These are phyloP conservation scores for Cliona cf. orientalis DNA, from an alignment of 37 sponge, comb jelly and placozoan genomes.

Conservation along the genomic window DNA sequence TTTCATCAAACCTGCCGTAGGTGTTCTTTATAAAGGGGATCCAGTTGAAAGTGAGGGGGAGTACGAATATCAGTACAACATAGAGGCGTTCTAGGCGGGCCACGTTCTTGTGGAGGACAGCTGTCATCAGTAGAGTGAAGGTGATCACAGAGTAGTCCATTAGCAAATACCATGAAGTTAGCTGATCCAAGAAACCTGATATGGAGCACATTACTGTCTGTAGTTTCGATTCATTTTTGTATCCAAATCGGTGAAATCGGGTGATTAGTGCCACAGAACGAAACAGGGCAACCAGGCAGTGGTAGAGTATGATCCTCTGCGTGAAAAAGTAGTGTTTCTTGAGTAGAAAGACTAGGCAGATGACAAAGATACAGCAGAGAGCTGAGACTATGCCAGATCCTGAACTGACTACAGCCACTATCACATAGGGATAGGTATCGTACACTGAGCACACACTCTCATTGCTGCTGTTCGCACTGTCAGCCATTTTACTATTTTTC, in stretches of 20 bases:
- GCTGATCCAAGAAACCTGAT: constrained; percentile 45
- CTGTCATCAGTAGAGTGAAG: constrained; percentile 41
- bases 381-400: constrained; percentile 10
- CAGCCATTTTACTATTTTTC: not conserved
- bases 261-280: constrained; percentile 36
- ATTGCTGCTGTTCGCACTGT: not conserved
- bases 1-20: constrained; percentile 63
- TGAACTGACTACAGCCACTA: constrained; percentile 14
- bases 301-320: constrained; percentile 84
- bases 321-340: constrained; percentile 84
- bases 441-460: not conserved
- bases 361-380: constrained; percentile 47
- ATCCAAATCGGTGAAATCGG: constrained; percentile 12
- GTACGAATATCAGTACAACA: constrained; percentile 30
- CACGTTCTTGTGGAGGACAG: constrained; percentile 13
- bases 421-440: not conserved
- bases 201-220: constrained; percentile 7
- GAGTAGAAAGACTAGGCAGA: constrained; percentile 62
- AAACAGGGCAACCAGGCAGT: constrained; percentile 56
- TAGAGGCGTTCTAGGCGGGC: constrained; percentile 35
- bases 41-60: constrained; percentile 60
- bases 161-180: constrained; percentile 31
- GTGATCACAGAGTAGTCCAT: constrained; percentile 46
- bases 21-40: constrained; percentile 62
- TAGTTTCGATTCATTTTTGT: not conserved